phyloP scores from a whole-genome alignment of 2,113 vertebrate species.

The Lasiurus cinereus region DNA sequence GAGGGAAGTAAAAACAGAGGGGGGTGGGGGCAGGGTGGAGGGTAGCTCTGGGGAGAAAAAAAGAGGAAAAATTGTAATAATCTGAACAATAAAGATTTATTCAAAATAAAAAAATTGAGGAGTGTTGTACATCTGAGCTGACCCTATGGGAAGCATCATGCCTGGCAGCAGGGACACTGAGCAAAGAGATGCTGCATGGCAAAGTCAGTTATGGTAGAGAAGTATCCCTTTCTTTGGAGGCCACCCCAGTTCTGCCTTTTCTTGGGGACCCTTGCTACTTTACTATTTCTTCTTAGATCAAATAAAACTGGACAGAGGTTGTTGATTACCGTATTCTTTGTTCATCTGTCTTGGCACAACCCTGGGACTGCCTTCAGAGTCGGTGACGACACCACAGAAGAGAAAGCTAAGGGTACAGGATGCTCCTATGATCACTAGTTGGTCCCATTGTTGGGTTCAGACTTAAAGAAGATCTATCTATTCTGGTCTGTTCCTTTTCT shows the following conservation, averaged over 20 bases:
- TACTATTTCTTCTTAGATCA: not conserved
- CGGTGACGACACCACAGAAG: not conserved
- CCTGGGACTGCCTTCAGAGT: not conserved
- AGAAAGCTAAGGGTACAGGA: not conserved
- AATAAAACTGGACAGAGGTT: not conserved
- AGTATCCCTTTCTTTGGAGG: not conserved
- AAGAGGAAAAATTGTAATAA: not conserved
- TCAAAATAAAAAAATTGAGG: slow-evolving; percentile 1
- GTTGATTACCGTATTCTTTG: not conserved
- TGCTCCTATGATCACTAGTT: not conserved
- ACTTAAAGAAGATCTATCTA: not conserved
- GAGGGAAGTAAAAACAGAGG: no score
- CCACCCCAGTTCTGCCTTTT: not conserved
- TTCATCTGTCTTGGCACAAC: not conserved
- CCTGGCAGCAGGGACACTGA: slow-evolving; percentile 25
- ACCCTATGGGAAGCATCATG: slow-evolving; percentile 54
- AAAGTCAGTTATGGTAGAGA: not conserved
- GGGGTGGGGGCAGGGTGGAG: no score
- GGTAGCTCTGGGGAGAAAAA: no score
- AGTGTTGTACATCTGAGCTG: slow-evolving; percentile 38
- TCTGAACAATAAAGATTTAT: no score
- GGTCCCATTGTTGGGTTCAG: not conserved
- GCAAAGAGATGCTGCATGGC: not conserved
- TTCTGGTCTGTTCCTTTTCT: not conserved
- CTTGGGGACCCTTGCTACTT: not conserved